Base-by-base conservation (phyloP, 2,797 vertebrate species). In the Cetoscarus ocellatus region DNA sequence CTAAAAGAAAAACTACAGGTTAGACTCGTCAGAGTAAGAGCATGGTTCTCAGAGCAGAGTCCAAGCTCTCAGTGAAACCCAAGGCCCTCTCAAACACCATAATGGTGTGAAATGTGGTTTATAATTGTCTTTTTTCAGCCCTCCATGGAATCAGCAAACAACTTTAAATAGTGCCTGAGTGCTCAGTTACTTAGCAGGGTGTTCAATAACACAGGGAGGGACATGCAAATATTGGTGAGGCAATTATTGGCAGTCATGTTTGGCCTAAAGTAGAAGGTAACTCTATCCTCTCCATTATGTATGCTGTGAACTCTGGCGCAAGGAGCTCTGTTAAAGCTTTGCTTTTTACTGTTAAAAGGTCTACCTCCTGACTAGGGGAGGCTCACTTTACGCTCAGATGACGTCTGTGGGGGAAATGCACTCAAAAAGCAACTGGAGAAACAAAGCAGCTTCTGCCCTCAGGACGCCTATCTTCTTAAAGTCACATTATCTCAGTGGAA, bases 171-270 rank as follows among this genome's bases (percentile, higher is more conserved):
- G 91, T 82, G 77, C 82, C 74, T 54, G 55, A 74, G 85, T 45
- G 81, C 87, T 87, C 80, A 75, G 89, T 92, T 92, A 93, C 93
- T 93, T 86, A 92, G 89, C 60, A 38, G 63, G 89, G 93, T 94
- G 91, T 92, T 94, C 92, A 82, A 89, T 94, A 91, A 92, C 93
- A 92, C 67, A 70, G 76, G 87, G 88, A 91, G 90, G 89, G 92
- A 92, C 91, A 93, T 93, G 93, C 92, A 95, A 94, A 94, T 94
- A 95, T 95, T 93, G 90, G 91, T 89, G 68, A 88, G 92, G 92
- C 91, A 92, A 92, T 93, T 93, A 94, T 91, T 84, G 88, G 85
- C 88, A 86, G 89, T 89, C 73, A 77, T 92, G 92, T 93, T 93
- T 88, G 86, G 83, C 91, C 92, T 73, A 75, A 89, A 92, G 93